These are phyloP conservation scores for Heliconius hermathena DNA, from an alignment of 1,140 invertebrate species.

Conservation along the genomic window DNA sequence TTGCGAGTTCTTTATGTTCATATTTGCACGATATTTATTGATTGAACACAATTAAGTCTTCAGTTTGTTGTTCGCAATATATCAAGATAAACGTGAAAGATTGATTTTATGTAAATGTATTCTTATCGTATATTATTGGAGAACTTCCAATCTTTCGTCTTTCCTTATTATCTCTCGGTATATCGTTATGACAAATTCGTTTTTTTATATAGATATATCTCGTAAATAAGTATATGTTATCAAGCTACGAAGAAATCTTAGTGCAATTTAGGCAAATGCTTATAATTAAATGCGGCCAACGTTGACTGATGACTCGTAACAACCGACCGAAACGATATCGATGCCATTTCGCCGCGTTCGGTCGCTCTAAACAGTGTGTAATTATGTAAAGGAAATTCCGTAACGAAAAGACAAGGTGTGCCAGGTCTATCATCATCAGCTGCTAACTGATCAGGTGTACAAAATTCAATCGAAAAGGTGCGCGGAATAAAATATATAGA, in stretches of 20 bases:
- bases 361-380: constrained; percentile 52
- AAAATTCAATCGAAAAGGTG: constrained; percentile 74
- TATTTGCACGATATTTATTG: constrained; percentile 5
- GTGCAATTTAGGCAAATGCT: constrained; percentile 14
- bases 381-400: constrained; percentile 71
- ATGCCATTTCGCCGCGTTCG: constrained; percentile 25
- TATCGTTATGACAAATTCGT: not conserved
- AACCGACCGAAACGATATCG: constrained; percentile 24
- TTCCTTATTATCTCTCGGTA: not conserved
- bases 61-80: not conserved
- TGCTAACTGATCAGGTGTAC: constrained; percentile 70
- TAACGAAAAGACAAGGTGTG: constrained; percentile 77
- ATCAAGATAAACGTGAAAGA: constrained; percentile 9
- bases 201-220: not conserved
- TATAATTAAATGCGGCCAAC: constrained; percentile 12
- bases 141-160: not conserved
- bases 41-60: not conserved
- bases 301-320: constrained; percentile 29
- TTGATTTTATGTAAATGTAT: constrained; percentile 11
- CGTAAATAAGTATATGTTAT: not conserved
- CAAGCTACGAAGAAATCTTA: not conserved
- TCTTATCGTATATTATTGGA: not conserved
- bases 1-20: constrained; percentile 1
- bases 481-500: constrained; percentile 63
- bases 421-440: constrained; percentile 59